Base-by-base conservation (phyloP, 2,888 invertebrate species). In the Didymodactylos carnosus region DNA sequence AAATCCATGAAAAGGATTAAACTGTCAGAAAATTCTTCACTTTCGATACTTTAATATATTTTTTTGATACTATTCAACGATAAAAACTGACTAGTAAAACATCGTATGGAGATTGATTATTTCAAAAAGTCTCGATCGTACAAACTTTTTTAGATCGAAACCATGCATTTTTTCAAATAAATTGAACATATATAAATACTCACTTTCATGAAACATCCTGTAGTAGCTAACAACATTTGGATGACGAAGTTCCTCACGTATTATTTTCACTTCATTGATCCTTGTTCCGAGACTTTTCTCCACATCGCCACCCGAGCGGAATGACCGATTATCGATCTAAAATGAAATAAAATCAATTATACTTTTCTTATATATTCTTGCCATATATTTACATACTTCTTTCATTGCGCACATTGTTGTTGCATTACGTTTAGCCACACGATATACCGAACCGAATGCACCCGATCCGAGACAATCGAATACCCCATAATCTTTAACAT, bases 371-470 rank as follows among this genome's bases (percentile, higher is more conserved):
- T 14, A 25, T 49, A 8, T 25, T 35, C n/a, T n/a, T n/a, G n/a
- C n/a, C n/a, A n/a, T n/a, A n/a, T n/a, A n/a, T n/a, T n/a, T n/a
- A 41, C 77, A 72, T 73, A 84, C 83, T 81, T 84, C 85, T 80
- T 85, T 85, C 73, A 85, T 78, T 29, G 85, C 85, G 43, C 80
- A 78, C 75, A 81, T 82, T 7, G 80, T 79, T 77, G 81, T 71
- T 41, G 76, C 71, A 35, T 77, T 77, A 41, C 79, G 79, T 76
- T 82, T 82, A 72, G 80, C 79, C 13, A 84, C 84, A 77, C 83
- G 84, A 77, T 84, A 84, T n/a, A 85, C 85, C 70, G 82, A 82
- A 19, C 85, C 85, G 76, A 84, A 85, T 2, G 83, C 84, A 16
- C 85, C 85, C 11, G 82, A 80, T 1, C 84, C 85, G 23, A 85